These are phyloP conservation scores for Shargacucullia verbasci DNA, from an alignment of 2,888 invertebrate species.

Conservation along the genomic window DNA sequence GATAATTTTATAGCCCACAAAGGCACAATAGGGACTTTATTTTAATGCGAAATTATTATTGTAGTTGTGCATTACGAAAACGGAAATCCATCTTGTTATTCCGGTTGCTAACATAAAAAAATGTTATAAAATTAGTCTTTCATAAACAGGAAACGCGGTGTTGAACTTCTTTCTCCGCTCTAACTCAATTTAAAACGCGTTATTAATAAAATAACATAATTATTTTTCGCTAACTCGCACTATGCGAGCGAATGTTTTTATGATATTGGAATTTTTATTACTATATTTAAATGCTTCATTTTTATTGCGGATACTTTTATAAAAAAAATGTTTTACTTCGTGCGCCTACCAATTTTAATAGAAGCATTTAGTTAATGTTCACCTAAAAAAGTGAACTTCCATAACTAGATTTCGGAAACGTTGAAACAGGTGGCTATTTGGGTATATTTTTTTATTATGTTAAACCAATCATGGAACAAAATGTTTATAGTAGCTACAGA, in stretches of 20 bases:
- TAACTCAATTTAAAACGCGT: constrained; percentile 52
- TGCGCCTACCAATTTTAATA: constrained; percentile 32
- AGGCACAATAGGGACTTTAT: constrained; percentile 74
- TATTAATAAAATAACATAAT: constrained; percentile 48
- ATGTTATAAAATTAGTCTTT: constrained; percentile 60
- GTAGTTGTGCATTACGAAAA: constrained; percentile 64
- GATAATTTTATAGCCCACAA: constrained; percentile 81
- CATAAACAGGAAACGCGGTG: constrained; percentile 70
- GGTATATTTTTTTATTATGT: constrained; percentile 20
- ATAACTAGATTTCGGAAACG: constrained; percentile 36
- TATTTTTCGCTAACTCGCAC: constrained; percentile 41
- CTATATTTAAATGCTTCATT: constrained; percentile 37
- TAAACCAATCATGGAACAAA: not conserved
- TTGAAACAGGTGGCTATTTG: constrained; percentile 31
- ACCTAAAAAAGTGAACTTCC: constrained; percentile 23
- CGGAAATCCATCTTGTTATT: constrained; percentile 74
- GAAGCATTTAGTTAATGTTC: constrained; percentile 16
- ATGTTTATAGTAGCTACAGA: not conserved
- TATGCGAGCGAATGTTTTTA: constrained; percentile 22
- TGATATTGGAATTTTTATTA: constrained; percentile 40
- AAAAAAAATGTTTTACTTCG: constrained; percentile 15
- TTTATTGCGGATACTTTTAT: constrained; percentile 32
- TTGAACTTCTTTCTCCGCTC: constrained; percentile 65
- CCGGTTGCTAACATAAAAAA: constrained; percentile 69
- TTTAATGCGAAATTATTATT: constrained; percentile 70